phyloP scores from a whole-genome alignment of 2,113 vertebrate genomes.

The Trematomus loennbergii region DNA sequence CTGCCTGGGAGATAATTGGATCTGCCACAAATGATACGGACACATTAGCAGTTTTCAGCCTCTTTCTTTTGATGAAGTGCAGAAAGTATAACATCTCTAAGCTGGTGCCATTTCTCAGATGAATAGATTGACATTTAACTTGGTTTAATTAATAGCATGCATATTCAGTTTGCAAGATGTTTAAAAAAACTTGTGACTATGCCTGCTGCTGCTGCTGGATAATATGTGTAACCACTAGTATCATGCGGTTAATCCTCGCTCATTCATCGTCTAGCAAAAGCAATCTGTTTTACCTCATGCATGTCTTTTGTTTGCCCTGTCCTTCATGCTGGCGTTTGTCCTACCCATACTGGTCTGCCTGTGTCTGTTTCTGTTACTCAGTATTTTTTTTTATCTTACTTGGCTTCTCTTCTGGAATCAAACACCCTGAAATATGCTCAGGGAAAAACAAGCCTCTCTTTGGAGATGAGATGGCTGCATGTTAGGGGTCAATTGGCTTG shows the following conservation, averaged over 20 bases:
- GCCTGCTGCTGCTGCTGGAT: slow-evolving; percentile 29
- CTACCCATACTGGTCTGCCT: slow-evolving; percentile 37
- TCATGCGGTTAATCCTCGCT: slow-evolving; percentile 15
- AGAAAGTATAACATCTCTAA: slow-evolving; percentile 14
- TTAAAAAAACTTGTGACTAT: background rate
- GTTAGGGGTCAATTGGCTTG: slow-evolving; percentile 46
- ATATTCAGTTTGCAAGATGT: slow-evolving; percentile 10
- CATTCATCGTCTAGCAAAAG: slow-evolving; percentile 10
- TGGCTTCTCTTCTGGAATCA: slow-evolving; percentile 40
- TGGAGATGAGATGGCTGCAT: slow-evolving; percentile 39
- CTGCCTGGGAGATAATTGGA: slow-evolving; percentile 29
- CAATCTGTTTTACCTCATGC: slow-evolving; percentile 44
- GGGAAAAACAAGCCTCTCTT: slow-evolving; percentile 32
- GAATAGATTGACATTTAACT: slow-evolving; percentile 17
- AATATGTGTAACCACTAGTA: slow-evolving; percentile 23
- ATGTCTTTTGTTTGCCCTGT: slow-evolving; percentile 38
- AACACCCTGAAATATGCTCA: slow-evolving; percentile 30
- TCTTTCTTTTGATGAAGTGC: slow-evolving; percentile 1
- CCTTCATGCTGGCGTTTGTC: slow-evolving; percentile 10
- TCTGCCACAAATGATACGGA: slow-evolving; percentile 31
- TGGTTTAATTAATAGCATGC: slow-evolving; percentile 28
- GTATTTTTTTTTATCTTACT: slow-evolving; percentile 5
- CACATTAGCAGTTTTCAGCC: slow-evolving; percentile 6
- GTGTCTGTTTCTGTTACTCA: background rate
- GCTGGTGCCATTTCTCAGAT: slow-evolving; percentile 16